phyloP scores from a whole-genome alignment of 2,113 vertebrate genomes.

The Misgurnus anguillicaudatus region DNA sequence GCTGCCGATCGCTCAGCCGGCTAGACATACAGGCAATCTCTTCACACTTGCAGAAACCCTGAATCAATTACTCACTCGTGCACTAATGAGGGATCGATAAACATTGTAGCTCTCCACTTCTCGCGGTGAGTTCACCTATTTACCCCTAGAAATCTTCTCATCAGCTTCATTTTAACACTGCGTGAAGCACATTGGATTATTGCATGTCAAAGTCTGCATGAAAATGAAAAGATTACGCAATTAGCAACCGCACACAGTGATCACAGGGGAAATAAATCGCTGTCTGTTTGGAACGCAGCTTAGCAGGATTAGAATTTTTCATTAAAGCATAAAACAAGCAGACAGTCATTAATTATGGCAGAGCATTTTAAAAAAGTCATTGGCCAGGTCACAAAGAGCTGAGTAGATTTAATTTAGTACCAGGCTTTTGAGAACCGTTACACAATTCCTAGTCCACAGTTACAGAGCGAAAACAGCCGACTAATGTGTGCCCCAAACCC shows the following conservation, averaged over 20 bases:
- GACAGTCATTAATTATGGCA: constrained; percentile 26
- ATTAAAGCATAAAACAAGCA: constrained; percentile 32
- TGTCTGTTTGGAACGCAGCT: constrained; percentile 33
- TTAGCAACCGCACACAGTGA: constrained; percentile 23
- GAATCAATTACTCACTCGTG: constrained; percentile 44
- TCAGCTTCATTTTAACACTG: constrained; percentile 37
- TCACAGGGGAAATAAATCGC: constrained; percentile 28
- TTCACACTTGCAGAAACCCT: constrained; percentile 33
- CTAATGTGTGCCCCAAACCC: constrained; percentile 2
- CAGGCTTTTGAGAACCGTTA: constrained; percentile 35
- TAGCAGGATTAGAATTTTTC: constrained; percentile 41
- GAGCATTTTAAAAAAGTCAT: constrained; percentile 40
- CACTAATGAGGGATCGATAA: constrained; percentile 43
- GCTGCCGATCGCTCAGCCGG: background rate
- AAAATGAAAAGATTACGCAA: constrained; percentile 37
- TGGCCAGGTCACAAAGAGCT: constrained; percentile 20
- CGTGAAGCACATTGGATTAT: background rate
- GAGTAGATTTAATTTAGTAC: constrained; percentile 22
- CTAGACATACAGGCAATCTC: background rate
- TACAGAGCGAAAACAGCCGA: constrained; percentile 24
- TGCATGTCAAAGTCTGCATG: background rate
- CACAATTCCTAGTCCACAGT: constrained; percentile 19
- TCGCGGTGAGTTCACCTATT: constrained; percentile 15
- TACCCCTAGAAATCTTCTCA: constrained; percentile 22
- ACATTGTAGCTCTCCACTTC: constrained; percentile 20